A percentile compares a stretch with the other conserved stretches of the same genome.
Conservation (phyloP, 2,888 invertebrate genomes). For the Eretmocerus hayati region DNA sequence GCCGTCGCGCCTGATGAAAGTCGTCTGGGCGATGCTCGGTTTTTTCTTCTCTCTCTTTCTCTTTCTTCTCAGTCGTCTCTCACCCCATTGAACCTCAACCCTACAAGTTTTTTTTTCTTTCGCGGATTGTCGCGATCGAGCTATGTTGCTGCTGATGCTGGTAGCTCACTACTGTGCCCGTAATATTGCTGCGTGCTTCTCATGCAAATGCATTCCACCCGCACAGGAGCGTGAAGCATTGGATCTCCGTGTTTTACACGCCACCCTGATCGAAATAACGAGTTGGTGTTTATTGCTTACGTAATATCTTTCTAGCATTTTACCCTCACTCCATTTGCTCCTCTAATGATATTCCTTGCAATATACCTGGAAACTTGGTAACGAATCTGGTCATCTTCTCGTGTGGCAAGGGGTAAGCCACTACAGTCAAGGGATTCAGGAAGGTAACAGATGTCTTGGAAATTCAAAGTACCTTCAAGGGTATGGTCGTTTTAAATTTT, state of each 20-base stretch:
- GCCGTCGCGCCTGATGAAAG: slow-evolving; percentile 14
- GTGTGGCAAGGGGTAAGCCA: too few relatives aligned
- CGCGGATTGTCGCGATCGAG: slow-evolving; percentile 10
- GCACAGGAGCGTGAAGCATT: too few relatives aligned
- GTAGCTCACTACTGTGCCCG: background rate
- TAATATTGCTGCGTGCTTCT: background rate
- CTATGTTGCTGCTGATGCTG: background rate
- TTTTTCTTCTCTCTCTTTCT: slow-evolving; percentile 1
- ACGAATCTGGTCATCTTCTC: too few relatives aligned
- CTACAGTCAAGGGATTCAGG: too few relatives aligned
- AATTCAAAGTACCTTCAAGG: too few relatives aligned
- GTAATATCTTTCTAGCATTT: too few relatives aligned
- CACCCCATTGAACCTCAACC: background rate
- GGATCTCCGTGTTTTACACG: background rate
- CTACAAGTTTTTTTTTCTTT: background rate
- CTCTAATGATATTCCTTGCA: too few relatives aligned
- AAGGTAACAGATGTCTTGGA: too few relatives aligned
- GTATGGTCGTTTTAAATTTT: too few relatives aligned
- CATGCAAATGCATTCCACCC: background rate
- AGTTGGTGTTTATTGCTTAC: background rate
- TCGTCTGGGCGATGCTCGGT: slow-evolving; percentile 12
- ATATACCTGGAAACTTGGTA: too few relatives aligned
- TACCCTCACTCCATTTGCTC: too few relatives aligned
- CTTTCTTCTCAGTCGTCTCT: background rate
- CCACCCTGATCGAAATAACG: slow-evolving; percentile 2